A percentile compares a stretch with the other conserved stretches of the same genome.
Evolutionary conservation across 2,888 invertebrate genomes (phyloP).

Genomic region (Phania funesta): DNA sequence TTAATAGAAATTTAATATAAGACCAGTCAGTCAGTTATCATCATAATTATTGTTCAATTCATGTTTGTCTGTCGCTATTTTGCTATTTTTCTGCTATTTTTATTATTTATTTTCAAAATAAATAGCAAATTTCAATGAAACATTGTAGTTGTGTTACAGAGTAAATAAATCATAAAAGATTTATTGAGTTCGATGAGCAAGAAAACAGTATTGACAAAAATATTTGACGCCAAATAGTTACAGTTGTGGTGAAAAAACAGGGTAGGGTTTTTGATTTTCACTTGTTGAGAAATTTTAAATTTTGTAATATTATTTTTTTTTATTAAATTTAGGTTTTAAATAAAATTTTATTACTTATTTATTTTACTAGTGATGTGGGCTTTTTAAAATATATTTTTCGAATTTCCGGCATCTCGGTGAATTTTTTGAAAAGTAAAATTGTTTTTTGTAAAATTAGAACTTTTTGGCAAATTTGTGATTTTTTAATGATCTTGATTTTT

Average conservation of each 20-base stretch:
- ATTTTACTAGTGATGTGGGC: no score
- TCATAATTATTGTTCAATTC: slow-evolving; percentile 7
- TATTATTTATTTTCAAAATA: slow-evolving; percentile 8
- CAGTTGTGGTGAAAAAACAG: background rate
- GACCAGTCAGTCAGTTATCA: background rate
- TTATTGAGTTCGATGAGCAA: slow-evolving; percentile 27
- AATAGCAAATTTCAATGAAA: slow-evolving; percentile 5
- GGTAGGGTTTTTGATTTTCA: background rate
- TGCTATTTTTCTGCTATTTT: background rate
- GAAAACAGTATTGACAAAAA: background rate
- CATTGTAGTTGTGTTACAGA: background rate
- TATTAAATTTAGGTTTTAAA: no score
- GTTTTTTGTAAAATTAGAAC: no score
- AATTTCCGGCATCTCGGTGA: no score
- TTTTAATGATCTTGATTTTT: no score
- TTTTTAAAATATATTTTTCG: no score
- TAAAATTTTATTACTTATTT: no score
- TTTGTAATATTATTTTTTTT: no score
- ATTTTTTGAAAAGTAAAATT: no score
- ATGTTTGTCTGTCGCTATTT: background rate
- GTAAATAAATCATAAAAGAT: slow-evolving; percentile 55
- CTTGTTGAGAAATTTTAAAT: no score
- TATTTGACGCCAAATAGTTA: background rate
- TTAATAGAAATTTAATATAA: slow-evolving; percentile 28
- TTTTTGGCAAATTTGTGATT: no score